Evolutionary conservation across 1,140 invertebrate genomes (phyloP), one percentile per base, ranked within the genome.

Genomic region (Pissodes strobi): DNA sequence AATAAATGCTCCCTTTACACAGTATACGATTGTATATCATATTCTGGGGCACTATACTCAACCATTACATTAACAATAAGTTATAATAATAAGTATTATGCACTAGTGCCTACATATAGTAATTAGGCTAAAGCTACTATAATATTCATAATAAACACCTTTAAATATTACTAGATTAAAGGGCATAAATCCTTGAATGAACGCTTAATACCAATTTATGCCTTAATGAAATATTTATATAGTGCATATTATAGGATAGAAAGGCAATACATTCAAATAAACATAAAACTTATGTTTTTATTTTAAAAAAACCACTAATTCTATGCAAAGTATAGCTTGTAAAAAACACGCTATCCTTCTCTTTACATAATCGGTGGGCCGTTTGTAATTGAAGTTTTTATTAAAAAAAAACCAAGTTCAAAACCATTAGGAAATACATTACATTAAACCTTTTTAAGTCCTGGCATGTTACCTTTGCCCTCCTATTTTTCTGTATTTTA

Each of bases 301-400:
- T 80, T 78, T 81, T 79, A 86, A 88, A 88, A 89, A 89, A 87
- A 88, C 85, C 88, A 90, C 87, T 89, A 90, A 87, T 88, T 90
- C 87, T 88, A 90, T 90, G 88, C 88, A 90, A 90, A 90, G 88
- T 90, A 90, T 90, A 90, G 88, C 84, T 88, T 87, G 86, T 89
- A 88, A 72, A 70, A 65, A 67, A 72, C 67, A 43, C 66, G 69
- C 69, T 64, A 70, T 72, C 65, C 66, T 67, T 70, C 71, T 68
- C 70, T 58, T 69, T 61, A 57, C 25, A 43, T 52, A 48, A 25
- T 34, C 19, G 19, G 27, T 34, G 22, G 48, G 62, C 62, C 62
- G 34, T 49, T 48, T 57, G 19, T 41, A 41, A 41, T 57, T 48
- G 18, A 48, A 22, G 30, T 19, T 59, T 56, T 56, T 27, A 27